A percentile compares a stretch with the other conserved stretches of the same genome.
These are phyloP conservation scores for Drosophila histrio DNA, from an alignment of 2,888 invertebrate genomes.

Conservation along the genomic window DNA sequence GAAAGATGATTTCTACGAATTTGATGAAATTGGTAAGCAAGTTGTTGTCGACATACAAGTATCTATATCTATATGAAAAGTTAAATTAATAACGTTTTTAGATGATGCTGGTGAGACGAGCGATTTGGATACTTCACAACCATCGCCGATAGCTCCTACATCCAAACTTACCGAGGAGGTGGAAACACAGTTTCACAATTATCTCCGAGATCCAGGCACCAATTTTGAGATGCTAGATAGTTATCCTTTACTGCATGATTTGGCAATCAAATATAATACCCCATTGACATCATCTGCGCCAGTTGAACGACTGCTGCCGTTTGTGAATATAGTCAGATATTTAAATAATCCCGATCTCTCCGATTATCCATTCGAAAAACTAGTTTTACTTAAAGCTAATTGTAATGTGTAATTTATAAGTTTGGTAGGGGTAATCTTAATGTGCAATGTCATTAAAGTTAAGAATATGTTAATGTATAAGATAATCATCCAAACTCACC, in stretches of 20 bases:
- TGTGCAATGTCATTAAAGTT: neutral
- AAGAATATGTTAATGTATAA: neutral
- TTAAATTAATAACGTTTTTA: too few relatives aligned
- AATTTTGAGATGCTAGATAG: slow-evolving; percentile 40
- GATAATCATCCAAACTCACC: slow-evolving; percentile 14
- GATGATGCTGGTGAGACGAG: slow-evolving; percentile 35
- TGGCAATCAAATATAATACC: slow-evolving; percentile 40
- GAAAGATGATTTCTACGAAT: slow-evolving; percentile 52
- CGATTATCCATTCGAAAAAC: slow-evolving; percentile 35
- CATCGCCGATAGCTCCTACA: slow-evolving; percentile 23
- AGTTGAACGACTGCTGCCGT: slow-evolving; percentile 12
- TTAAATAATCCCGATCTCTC: slow-evolving; percentile 8
- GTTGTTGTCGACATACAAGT: too few relatives aligned
- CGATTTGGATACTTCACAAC: slow-evolving; percentile 32
- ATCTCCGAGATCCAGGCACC: slow-evolving; percentile 33
- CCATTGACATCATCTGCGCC: slow-evolving; percentile 32
- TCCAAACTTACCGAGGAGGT: slow-evolving; percentile 34
- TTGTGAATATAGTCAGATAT: slow-evolving; percentile 4
- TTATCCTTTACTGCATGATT: slow-evolving; percentile 41
- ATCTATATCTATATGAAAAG: too few relatives aligned
- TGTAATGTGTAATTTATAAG: neutral
- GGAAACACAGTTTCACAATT: slow-evolving; percentile 30
- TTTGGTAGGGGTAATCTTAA: neutral
- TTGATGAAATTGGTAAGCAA: slow-evolving; percentile 50
- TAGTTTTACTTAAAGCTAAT: slow-evolving; percentile 49